Evolutionary conservation across 35 echinoderm and acorn worm genomes (phyloP).

Genomic region (Ophioderma brevispina): DNA sequence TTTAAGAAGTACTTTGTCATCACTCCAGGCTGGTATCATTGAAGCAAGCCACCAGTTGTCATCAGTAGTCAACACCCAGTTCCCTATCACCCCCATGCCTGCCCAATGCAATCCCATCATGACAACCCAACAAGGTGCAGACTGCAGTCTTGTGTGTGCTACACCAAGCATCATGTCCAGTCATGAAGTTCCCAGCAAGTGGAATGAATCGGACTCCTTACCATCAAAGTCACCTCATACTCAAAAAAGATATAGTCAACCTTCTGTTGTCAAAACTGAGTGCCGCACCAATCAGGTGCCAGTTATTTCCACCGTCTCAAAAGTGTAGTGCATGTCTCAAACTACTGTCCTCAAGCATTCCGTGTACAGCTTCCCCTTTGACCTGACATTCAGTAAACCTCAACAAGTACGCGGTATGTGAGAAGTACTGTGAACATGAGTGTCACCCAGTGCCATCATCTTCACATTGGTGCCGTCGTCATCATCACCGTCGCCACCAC

Average conservation of each 20-base stretch:
- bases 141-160: conserved; percentile 79
- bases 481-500: too few relatives aligned
- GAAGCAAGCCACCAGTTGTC: neutral
- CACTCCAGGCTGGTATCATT: neutral
- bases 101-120: conserved; percentile 51
- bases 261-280: neutral
- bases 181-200: conserved; percentile 60
- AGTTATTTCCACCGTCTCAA: neutral
- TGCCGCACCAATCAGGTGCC: neutral
- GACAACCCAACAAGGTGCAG: conserved; percentile 50
- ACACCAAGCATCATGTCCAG: conserved; percentile 92
- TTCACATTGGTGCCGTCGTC: too few relatives aligned
- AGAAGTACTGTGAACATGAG: neutral
- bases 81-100: conserved; percentile 20
- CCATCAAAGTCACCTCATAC: neutral
- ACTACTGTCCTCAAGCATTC: neutral
- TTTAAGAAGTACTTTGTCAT: neutral
- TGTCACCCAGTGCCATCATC: neutral
- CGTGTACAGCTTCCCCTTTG: neutral
- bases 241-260: neutral
- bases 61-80: conserved; percentile 48
- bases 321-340: neutral
- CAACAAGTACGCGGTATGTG: neutral
- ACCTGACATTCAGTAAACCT: neutral
- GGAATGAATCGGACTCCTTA: neutral